Conservation (phyloP, 2,888 invertebrate genomes). For the Campoplex nolae region DNA sequence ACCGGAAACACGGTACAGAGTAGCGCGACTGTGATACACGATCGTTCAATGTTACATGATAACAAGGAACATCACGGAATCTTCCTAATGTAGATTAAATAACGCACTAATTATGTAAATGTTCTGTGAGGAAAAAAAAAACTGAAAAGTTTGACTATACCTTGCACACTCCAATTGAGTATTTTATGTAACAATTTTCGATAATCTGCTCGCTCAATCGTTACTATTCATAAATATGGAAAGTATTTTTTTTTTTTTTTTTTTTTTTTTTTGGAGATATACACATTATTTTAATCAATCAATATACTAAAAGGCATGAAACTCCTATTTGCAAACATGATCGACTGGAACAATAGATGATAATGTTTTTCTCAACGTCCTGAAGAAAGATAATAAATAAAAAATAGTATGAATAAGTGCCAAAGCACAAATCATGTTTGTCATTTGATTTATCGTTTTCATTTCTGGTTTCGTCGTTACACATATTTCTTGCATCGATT, state of each 20-base stretch:
- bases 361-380: not conserved
- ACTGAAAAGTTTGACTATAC: not conserved
- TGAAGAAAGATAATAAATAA: slow-evolving; percentile 13
- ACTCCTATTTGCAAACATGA: not conserved
- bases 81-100: not conserved
- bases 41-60: not conserved
- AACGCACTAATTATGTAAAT: not conserved
- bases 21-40: not conserved
- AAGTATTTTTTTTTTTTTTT: not conserved
- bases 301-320: not conserved
- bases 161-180: not conserved
- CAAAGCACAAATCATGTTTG: slow-evolving; percentile 15
- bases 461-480: slow-evolving; percentile 23
- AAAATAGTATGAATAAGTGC: slow-evolving; percentile 1
- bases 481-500: slow-evolving; percentile 7
- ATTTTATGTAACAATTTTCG: not conserved
- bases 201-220: not conserved
- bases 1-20: not conserved
- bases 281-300: no score
- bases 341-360: not conserved
- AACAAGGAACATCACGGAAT: not conserved
- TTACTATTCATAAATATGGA: not conserved
- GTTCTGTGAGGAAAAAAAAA: not conserved
- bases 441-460: slow-evolving; percentile 35
- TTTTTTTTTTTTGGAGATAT: no score